A percentile compares a stretch with the other conserved stretches of the same genome.
Evolutionary conservation across 2,888 invertebrate genomes (phyloP).

Genomic region (Mechanitis mazaeus): DNA sequence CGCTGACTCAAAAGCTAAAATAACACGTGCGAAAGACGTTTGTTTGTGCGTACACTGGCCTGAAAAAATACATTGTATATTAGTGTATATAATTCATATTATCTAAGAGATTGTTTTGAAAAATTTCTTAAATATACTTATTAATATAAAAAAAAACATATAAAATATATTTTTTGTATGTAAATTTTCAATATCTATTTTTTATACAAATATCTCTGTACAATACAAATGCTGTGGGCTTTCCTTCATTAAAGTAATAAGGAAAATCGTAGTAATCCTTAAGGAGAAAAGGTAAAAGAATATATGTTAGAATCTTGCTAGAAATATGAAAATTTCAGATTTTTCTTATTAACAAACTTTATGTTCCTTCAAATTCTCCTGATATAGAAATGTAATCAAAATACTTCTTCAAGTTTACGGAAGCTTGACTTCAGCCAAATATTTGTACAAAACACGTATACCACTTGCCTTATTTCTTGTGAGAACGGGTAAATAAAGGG

Average conservation of each 20-base stretch:
- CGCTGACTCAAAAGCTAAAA: constrained; percentile 32
- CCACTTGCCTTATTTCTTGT: background rate
- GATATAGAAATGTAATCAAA: background rate
- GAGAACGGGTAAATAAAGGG: background rate
- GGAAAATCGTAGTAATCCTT: too few species aligned
- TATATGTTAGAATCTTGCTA: too few species aligned
- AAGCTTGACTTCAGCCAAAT: background rate
- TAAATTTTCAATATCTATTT: too few species aligned
- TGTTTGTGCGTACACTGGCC: constrained; percentile 13
- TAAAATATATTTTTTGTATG: too few species aligned
- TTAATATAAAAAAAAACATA: too few species aligned
- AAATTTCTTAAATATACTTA: too few species aligned
- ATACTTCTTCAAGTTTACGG: constrained; percentile 2
- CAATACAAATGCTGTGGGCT: too few species aligned
- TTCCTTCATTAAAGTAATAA: too few species aligned
- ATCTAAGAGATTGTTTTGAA: too few species aligned
- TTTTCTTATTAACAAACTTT: background rate
- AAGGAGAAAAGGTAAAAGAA: too few species aligned
- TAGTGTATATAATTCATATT: background rate
- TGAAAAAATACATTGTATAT: background rate
- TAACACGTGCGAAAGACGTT: constrained; percentile 17
- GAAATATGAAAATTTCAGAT: too few species aligned
- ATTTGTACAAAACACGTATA: constrained; percentile 3
- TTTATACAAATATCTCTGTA: too few species aligned
- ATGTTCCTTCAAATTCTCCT: background rate